Conservation (phyloP, 1,140 invertebrate genomes). For the Mylabris phalerata region DNA sequence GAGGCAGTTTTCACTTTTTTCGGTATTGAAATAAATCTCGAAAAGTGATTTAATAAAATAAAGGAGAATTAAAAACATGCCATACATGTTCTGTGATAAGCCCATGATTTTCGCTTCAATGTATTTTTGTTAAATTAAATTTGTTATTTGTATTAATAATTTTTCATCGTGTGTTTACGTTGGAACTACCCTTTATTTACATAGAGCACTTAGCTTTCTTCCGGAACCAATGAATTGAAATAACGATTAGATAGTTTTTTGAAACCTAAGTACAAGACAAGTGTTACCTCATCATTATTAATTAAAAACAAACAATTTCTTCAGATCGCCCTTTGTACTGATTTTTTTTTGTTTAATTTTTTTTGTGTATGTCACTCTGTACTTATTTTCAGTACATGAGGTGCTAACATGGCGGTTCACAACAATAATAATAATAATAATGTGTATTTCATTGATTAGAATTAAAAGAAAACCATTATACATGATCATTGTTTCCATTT, state of each 20-base stretch:
- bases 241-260: constrained; percentile 47
- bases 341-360: not conserved
- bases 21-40: constrained; percentile 7
- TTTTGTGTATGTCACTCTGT: constrained; percentile 28
- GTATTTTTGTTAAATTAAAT: constrained; percentile 12
- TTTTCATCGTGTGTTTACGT: constrained; percentile 5
- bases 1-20: constrained; percentile 13
- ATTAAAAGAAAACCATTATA: constrained; percentile 28
- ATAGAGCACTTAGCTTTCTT: constrained; percentile 24
- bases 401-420: constrained; percentile 37
- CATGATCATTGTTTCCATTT: constrained; percentile 48
- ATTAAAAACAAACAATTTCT: constrained; percentile 1
- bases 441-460: constrained; percentile 43
- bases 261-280: constrained; percentile 52
- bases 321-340: constrained; percentile 12
- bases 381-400: constrained; percentile 22
- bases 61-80: constrained; percentile 35
- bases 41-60: no score
- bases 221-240: constrained; percentile 32
- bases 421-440: not conserved
- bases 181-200: constrained; percentile 16
- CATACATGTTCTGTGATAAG: constrained; percentile 54
- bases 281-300: constrained; percentile 49
- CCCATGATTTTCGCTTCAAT: constrained; percentile 36
- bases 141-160: constrained; percentile 14